Conservation (phyloP, 2,888 invertebrate genomes). For the Lobophora halterata region DNA sequence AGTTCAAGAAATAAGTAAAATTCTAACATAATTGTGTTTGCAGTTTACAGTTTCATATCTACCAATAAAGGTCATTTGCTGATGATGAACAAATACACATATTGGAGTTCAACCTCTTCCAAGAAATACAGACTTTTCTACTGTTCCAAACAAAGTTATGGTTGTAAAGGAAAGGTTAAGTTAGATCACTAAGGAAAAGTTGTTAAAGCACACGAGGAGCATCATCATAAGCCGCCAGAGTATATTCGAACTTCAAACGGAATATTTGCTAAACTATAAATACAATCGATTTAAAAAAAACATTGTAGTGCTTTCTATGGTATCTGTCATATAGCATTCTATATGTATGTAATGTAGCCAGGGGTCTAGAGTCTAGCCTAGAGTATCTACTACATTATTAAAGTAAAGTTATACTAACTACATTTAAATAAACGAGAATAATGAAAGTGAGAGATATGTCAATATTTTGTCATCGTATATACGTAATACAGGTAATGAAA, state of each 20-base stretch:
- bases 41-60: slow-evolving; percentile 18
- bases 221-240: slow-evolving; percentile 38
- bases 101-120: background rate
- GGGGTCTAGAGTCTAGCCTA: no score
- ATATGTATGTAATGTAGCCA: no score
- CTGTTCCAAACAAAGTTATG: slow-evolving; percentile 4
- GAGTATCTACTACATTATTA: no score
- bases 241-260: slow-evolving; percentile 23
- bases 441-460: no score
- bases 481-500: no score
- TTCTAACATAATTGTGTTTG: no score
- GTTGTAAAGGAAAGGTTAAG: slow-evolving; percentile 20
- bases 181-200: slow-evolving; percentile 35
- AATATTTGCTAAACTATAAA: slow-evolving; percentile 5
- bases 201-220: slow-evolving; percentile 25
- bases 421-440: no score
- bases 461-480: no score
- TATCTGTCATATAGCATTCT: no score
- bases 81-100: slow-evolving; percentile 13
- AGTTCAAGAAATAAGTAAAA: no score
- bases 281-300: background rate
- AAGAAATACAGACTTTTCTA: slow-evolving; percentile 8
- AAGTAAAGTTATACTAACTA: no score
- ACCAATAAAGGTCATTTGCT: slow-evolving; percentile 5
- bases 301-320: background rate